Conservation (phyloP, 2,113 vertebrate species). For the Gasterosteus aculeatus region DNA sequence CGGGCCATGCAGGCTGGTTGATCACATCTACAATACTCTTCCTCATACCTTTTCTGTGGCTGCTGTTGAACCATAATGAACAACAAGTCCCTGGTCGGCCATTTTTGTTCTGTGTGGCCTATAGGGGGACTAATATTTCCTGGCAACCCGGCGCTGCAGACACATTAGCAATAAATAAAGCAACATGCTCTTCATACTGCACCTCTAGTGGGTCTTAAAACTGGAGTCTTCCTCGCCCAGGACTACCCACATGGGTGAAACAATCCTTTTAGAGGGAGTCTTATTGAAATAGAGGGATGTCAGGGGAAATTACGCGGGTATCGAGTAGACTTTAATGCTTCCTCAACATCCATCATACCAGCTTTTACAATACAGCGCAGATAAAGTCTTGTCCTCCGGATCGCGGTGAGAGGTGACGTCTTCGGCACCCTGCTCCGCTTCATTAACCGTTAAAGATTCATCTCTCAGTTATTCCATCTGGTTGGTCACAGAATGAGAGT, state of each 20-base stretch:
- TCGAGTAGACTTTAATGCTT: conserved; percentile 61
- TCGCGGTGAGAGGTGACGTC: conserved; percentile 35
- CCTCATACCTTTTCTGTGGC: neutral
- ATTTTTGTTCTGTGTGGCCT: conserved; percentile 32
- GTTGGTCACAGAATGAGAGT: neutral
- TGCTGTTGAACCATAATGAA: neutral
- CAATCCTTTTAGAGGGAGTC: conserved; percentile 41
- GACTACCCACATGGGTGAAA: conserved; percentile 26
- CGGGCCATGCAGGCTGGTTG: neutral
- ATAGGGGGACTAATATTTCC: conserved; percentile 10
- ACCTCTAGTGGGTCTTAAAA: conserved; percentile 42
- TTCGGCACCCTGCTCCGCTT: neutral
- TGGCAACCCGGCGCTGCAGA: conserved; percentile 13
- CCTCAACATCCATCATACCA: conserved; percentile 47
- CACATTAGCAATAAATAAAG: conserved; percentile 43
- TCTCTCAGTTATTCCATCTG: conserved; percentile 11
- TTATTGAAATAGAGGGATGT: conserved; percentile 18
- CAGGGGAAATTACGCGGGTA: conserved; percentile 33
- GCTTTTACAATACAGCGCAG: conserved; percentile 58
- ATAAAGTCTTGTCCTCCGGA: conserved; percentile 12
- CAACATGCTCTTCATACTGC: conserved; percentile 30
- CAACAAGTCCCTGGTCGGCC: conserved; percentile 11
- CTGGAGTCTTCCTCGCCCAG: conserved; percentile 11
- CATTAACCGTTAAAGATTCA: neutral
- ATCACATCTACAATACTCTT: neutral